These are phyloP conservation scores for Thomomys bottae DNA, from an alignment of 2,113 vertebrate genomes.

Conservation along the genomic window DNA sequence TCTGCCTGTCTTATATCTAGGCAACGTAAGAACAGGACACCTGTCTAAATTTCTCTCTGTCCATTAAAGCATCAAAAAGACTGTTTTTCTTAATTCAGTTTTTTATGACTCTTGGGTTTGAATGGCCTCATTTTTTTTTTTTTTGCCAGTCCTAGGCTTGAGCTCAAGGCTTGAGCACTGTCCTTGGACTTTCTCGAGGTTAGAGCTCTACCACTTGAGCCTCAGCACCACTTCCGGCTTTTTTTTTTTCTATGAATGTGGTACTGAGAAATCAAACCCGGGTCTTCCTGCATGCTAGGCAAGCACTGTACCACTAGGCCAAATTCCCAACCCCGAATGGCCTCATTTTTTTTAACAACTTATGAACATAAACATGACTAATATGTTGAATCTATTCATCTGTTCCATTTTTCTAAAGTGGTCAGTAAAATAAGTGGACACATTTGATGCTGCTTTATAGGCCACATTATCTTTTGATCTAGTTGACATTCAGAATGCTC, in stretches of 20 bases:
- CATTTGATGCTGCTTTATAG: neutral
- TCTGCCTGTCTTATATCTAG: slow-evolving; percentile 37
- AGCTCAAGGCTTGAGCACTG: too few relatives aligned
- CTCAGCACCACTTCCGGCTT: too few relatives aligned
- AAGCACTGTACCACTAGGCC: too few relatives aligned
- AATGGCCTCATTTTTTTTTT: slow-evolving; percentile 44
- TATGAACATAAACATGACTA: slow-evolving; percentile 4
- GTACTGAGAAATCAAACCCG: too few relatives aligned
- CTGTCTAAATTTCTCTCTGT: slow-evolving; percentile 30
- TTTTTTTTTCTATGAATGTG: too few relatives aligned
- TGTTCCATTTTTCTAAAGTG: slow-evolving; percentile 31
- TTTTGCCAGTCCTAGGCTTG: too few relatives aligned
- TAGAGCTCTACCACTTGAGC: too few relatives aligned
- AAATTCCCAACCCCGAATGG: too few relatives aligned
- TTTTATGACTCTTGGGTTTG: slow-evolving; percentile 36
- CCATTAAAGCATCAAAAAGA: neutral
- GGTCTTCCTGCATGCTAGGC: too few relatives aligned
- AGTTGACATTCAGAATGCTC: neutral
- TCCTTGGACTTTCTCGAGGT: too few relatives aligned
- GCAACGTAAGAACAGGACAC: neutral
- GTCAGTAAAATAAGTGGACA: neutral
- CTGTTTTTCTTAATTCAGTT: slow-evolving; percentile 1
- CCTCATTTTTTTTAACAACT: slow-evolving; percentile 55
- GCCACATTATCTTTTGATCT: neutral
- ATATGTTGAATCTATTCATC: neutral